Base-by-base conservation (phyloP, 2,797 vertebrate species). In the Muraenolepis orangiensis region DNA sequence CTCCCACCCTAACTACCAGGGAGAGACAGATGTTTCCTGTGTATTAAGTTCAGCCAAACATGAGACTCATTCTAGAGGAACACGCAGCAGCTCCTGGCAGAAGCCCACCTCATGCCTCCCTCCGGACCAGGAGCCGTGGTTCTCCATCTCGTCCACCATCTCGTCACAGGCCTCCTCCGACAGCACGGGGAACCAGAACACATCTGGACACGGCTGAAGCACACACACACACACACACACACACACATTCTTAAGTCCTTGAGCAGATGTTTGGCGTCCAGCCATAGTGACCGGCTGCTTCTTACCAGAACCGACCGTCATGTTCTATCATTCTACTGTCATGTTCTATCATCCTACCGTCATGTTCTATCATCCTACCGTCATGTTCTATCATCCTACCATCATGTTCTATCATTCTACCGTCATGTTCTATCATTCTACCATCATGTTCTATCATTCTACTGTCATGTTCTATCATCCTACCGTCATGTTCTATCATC, bases 111-210 rank as follows among this genome's bases (percentile, higher is more conserved):
- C 86, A 76, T 97, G 94, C 82, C 71, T 96, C 77, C 97, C 97
- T 74, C 98, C 98, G 51, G 98, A 99, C 98, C 98, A 99, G 10
- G 95, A 85, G 18, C 98, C 98, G 64, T 86, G 95, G 82, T 98
- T 91, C 83, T 99, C 98, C 96, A 99, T 98, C 92, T 99, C 98
- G 84, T 96, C 94, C 0, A 99, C 95, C 66, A 99, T 66, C 83
- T 99, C 96, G 82, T 99, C 95, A 86, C 98, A 99, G 69, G 95
- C 95, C 68, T 91, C 81, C 75, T 95, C 95, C 29, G 98, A 95
- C 87, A 99, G 93, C 84, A 99, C 95, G 2, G 98, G 98, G 85
- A 99, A 99, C 98, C 98, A 99, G 90, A 96, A 99, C 32, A 99
- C 98, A 94, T 99, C 98, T 85, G 97, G 95, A 84, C 98, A 99